A percentile compares a stretch with the other conserved stretches of the same genome.
phyloP scores from a whole-genome alignment of 2,113 vertebrate genomes.

The Calyptomena viridis region DNA sequence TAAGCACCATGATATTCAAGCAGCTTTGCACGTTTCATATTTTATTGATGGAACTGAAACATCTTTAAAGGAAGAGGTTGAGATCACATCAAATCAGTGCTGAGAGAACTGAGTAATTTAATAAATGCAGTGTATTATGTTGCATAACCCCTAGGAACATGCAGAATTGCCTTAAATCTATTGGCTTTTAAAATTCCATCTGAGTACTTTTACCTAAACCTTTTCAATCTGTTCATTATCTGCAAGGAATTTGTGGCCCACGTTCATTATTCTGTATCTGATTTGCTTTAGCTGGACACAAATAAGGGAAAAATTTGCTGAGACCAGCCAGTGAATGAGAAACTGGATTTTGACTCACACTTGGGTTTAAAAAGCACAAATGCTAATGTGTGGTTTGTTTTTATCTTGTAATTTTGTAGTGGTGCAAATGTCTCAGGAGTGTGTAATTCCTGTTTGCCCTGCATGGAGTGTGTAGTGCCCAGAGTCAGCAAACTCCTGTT shows the following conservation, averaged over 20 bases:
- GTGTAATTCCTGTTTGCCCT: not conserved
- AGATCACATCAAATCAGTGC: not conserved
- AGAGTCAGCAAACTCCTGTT: not conserved
- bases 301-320: not conserved
- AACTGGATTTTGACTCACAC: not conserved
- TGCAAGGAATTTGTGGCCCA: not conserved
- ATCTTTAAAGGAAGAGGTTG: not conserved
- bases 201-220: not conserved
- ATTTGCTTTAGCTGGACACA: not conserved
- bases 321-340: not conserved
- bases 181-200: constrained; percentile 1
- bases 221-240: not conserved
- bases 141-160: not conserved
- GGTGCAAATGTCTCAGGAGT: not conserved
- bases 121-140: not conserved
- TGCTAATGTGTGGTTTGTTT: not conserved
- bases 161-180: not conserved
- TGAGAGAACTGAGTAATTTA: not conserved
- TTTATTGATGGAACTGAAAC: not conserved
- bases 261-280: not conserved
- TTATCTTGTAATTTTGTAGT: not conserved
- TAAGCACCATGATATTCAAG: not conserved
- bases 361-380: not conserved
- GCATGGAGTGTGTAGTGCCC: not conserved
- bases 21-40: not conserved